Conservation (phyloP, 2,888 invertebrate species). For the Unio pictorum region DNA sequence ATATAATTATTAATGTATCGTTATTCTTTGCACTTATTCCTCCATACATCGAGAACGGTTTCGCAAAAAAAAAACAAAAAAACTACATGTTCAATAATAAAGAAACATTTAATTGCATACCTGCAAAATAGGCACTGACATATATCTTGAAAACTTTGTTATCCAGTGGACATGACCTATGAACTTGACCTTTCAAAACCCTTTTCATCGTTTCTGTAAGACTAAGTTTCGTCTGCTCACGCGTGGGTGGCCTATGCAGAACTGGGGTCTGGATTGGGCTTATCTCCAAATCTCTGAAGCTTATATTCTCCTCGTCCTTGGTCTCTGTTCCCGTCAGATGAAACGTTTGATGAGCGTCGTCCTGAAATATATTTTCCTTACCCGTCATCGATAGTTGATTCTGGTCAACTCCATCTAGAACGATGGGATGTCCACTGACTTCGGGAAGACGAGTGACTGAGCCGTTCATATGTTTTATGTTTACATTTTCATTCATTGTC, state of each 20-base stretch:
- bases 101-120: slow-evolving; percentile 26
- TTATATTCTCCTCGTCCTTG: slow-evolving; percentile 23
- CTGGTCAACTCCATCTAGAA: too few relatives aligned
- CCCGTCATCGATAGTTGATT: background rate
- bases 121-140: slow-evolving; percentile 55
- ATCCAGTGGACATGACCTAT: slow-evolving; percentile 48
- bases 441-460: too few relatives aligned
- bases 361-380: background rate
- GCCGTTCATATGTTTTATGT: background rate
- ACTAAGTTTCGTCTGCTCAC: slow-evolving; percentile 48
- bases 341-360: slow-evolving; percentile 25
- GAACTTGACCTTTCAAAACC: slow-evolving; percentile 53
- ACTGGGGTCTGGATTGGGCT: slow-evolving; percentile 60
- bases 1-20: too few relatives aligned
- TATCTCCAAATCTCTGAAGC: slow-evolving; percentile 40
- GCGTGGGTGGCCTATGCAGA: slow-evolving; percentile 50
- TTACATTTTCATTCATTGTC: slow-evolving; percentile 1
- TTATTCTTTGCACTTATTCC: too few relatives aligned
- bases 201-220: slow-evolving; percentile 45
- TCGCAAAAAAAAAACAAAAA: too few relatives aligned
- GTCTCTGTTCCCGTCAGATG: slow-evolving; percentile 29
- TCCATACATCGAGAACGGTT: too few relatives aligned
- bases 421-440: too few relatives aligned
- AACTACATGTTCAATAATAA: too few relatives aligned
- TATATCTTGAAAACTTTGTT: slow-evolving; percentile 52